These are phyloP conservation scores for Callospermophilus lateralis DNA, from an alignment of 2,113 vertebrate genomes.

Conservation along the genomic window DNA sequence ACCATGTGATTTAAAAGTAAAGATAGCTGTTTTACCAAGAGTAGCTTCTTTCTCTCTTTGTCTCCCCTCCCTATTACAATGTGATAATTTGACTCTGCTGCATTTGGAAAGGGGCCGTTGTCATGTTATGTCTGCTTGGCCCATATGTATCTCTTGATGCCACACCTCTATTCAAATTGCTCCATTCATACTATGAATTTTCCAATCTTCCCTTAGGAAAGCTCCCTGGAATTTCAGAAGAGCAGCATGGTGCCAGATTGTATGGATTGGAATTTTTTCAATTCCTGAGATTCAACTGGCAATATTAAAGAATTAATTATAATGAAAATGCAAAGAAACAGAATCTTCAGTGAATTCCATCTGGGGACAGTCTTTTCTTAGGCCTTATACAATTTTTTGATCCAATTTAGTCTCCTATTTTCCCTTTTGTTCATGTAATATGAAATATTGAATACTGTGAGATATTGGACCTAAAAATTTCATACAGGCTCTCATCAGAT, in stretches of 20 bases:
- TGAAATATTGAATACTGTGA: constrained; percentile 43
- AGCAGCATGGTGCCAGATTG: constrained; percentile 82
- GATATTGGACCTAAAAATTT: constrained; percentile 30
- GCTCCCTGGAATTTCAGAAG: constrained; percentile 82
- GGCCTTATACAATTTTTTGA: constrained; percentile 67
- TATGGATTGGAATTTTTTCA: constrained; percentile 82
- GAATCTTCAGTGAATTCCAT: constrained; percentile 83
- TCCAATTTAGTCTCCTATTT: constrained; percentile 67
- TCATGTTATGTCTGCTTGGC: neutral
- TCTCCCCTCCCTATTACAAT: neutral
- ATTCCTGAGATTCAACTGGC: constrained; percentile 79
- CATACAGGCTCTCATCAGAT: constrained; percentile 22
- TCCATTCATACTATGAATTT: constrained; percentile 64
- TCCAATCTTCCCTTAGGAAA: constrained; percentile 54
- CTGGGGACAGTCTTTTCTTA: constrained; percentile 84
- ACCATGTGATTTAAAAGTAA: neutral
- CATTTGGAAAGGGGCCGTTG: constrained; percentile 48
- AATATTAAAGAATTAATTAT: constrained; percentile 86
- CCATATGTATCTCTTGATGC: neutral
- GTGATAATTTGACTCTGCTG: constrained; percentile 22
- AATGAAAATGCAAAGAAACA: constrained; percentile 84
- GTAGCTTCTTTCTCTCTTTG: neutral
- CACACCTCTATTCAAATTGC: constrained; percentile 72
- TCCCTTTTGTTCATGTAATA: constrained; percentile 67
- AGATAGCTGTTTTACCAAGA: constrained; percentile 4